Conservation (phyloP, 2,113 vertebrate species). For the Myocastor coypus region DNA sequence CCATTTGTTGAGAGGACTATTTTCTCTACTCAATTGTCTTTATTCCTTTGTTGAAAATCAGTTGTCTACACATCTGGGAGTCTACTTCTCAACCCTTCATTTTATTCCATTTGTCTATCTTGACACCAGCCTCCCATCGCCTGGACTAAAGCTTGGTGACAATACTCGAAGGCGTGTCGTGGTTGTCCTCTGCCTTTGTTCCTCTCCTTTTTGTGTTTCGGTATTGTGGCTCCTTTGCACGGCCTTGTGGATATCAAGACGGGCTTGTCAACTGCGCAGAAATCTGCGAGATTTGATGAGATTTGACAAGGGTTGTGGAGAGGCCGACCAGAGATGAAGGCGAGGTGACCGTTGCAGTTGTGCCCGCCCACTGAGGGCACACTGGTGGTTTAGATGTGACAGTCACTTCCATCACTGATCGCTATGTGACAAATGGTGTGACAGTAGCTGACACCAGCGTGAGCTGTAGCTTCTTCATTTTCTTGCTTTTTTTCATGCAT, state of each 20-base stretch:
- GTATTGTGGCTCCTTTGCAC: background rate
- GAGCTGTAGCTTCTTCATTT: background rate
- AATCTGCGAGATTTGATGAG: background rate
- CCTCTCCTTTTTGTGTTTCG: background rate
- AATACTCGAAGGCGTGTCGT: background rate
- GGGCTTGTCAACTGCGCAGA: background rate
- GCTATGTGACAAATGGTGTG: background rate
- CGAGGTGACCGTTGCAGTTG: background rate
- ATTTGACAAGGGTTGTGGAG: background rate
- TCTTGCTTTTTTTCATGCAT: background rate
- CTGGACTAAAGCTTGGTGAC: background rate
- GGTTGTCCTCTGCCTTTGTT: background rate
- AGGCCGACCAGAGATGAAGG: background rate
- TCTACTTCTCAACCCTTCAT: background rate
- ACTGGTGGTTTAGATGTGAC: background rate
- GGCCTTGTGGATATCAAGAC: conserved; percentile 16
- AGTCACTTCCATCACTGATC: background rate
- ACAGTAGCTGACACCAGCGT: background rate
- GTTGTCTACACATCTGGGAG: background rate
- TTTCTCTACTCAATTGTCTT: background rate
- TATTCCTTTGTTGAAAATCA: background rate
- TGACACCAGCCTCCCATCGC: background rate
- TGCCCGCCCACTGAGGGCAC: background rate
- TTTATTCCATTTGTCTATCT: background rate
- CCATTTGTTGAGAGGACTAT: background rate